A percentile compares a stretch with the other conserved stretches of the same genome.
phyloP scores from a whole-genome alignment of 2,113 vertebrate genomes.

The Pagrus major region DNA sequence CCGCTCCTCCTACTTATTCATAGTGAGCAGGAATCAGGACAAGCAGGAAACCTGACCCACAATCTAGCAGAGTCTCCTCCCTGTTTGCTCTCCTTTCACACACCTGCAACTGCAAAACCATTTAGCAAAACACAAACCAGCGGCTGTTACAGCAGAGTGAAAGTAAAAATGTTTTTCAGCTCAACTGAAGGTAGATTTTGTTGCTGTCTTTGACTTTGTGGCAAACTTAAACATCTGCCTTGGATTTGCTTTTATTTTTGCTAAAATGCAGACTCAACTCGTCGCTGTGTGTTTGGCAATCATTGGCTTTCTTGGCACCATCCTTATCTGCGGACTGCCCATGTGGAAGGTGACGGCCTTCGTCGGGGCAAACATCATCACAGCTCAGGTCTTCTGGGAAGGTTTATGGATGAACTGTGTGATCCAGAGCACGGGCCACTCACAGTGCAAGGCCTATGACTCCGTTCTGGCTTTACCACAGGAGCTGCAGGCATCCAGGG shows the following conservation, averaged over 20 bases:
- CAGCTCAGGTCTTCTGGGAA: slow-evolving; percentile 89
- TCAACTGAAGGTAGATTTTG: neutral
- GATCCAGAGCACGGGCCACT: slow-evolving; percentile 85
- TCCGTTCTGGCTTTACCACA: slow-evolving; percentile 85
- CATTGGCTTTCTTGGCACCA: slow-evolving; percentile 89
- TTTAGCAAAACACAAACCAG: slow-evolving; percentile 30
- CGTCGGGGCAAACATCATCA: slow-evolving; percentile 90
- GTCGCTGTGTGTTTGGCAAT: slow-evolving; percentile 85
- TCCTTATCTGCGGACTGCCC: slow-evolving; percentile 89
- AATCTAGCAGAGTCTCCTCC: slow-evolving; percentile 73
- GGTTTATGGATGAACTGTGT: slow-evolving; percentile 91
- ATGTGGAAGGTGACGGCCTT: slow-evolving; percentile 94
- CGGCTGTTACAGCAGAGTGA: neutral
- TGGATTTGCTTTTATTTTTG: neutral
- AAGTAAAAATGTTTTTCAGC: slow-evolving; percentile 25
- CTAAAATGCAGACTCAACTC: slow-evolving; percentile 86
- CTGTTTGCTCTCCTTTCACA: slow-evolving; percentile 37
- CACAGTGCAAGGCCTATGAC: slow-evolving; percentile 88
- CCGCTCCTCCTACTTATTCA: slow-evolving; percentile 30
- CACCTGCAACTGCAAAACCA: slow-evolving; percentile 32
- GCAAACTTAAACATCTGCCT: neutral
- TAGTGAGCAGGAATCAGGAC: slow-evolving; percentile 71
- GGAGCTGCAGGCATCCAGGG: slow-evolving; percentile 82
- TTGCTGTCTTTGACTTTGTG: neutral
- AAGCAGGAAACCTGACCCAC: slow-evolving; percentile 74